Conservation (phyloP, 2,888 invertebrate species). For the Microctonus aethiopoides region DNA sequence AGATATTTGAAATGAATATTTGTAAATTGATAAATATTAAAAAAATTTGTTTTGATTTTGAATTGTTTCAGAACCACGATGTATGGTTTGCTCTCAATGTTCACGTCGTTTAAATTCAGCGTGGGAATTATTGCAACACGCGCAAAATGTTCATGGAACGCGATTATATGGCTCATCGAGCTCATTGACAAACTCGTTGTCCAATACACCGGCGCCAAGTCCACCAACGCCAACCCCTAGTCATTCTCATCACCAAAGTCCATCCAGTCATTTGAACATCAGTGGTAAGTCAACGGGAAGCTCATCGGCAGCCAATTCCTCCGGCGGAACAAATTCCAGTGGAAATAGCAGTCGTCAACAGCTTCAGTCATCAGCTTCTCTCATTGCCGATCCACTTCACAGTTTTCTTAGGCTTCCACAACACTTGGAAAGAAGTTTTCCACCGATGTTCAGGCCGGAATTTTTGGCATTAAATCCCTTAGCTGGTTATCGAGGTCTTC, state of each 20-base stretch:
- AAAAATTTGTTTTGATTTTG: too few species aligned
- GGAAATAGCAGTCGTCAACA: slow-evolving; percentile 57
- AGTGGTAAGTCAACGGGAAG: slow-evolving; percentile 66
- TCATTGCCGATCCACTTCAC: slow-evolving; percentile 63
- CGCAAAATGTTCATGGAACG: slow-evolving; percentile 92
- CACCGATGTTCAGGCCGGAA: slow-evolving; percentile 66
- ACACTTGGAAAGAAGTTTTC: slow-evolving; percentile 61
- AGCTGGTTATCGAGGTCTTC: slow-evolving; percentile 62
- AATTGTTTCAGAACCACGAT: slow-evolving; percentile 91
- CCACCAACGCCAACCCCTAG: slow-evolving; percentile 66
- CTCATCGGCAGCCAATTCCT: slow-evolving; percentile 64
- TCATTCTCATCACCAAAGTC: slow-evolving; percentile 63
- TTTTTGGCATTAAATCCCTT: slow-evolving; percentile 61
- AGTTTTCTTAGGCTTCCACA: slow-evolving; percentile 64
- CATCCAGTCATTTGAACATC: slow-evolving; percentile 64
- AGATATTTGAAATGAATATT: too few species aligned
- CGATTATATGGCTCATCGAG: slow-evolving; percentile 84
- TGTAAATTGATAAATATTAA: background rate
- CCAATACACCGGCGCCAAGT: slow-evolving; percentile 67
- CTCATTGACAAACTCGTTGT: slow-evolving; percentile 60
- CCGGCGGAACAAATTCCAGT: slow-evolving; percentile 61
- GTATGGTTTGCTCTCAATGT: slow-evolving; percentile 94
- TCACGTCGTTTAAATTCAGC: slow-evolving; percentile 92
- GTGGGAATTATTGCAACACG: slow-evolving; percentile 95
- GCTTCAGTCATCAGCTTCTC: slow-evolving; percentile 59